Evolutionary conservation across 2,113 vertebrate species (phyloP), one percentile per base, ranked within the genome.

Genomic region (Neolamprologus kungweensis): DNA sequence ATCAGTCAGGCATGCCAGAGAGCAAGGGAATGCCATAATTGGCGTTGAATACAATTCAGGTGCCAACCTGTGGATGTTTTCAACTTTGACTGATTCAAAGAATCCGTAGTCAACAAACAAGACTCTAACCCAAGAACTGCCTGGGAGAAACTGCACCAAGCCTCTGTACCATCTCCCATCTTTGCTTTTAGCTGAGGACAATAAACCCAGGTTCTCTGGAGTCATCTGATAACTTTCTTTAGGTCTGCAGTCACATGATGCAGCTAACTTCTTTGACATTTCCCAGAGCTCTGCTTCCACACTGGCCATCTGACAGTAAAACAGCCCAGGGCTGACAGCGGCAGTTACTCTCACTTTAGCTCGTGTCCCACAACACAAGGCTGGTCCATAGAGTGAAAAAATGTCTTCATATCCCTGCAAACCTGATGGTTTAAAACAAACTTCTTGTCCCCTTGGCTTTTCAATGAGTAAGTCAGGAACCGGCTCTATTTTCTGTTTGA

Each of bases 51-150:
- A 94, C 84, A 98, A 97, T 87, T 97, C 94, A 31, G 86, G 88
- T 10, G 96, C 96, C 75, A 99, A 95, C 85, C 96, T 97, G 85
- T 93, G 93, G 90, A 99, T 33, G 1, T 95, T 92, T 55, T 94
- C 89, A 19, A 96, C 95, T 82, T 96, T 94, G 50, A 99, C 95
- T 60, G 92, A 91, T 93, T 99, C 98, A 83, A 33, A 95, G 94
- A 89, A 96, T 42, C 98, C 99, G 33, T 97, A 98, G 96, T 99
- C 98, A 92, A 98, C 96, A 91, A 98, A 97, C 93, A 97, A 97
- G 83, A 99, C 95, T 94, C 95, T 96, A 14, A 98, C 94, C 3
- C 85, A 80, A 73, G 97, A 96, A 85, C 95, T 95, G 33, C 97
- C 88, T 6, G 98, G 94, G 9, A 98, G 93, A 33, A 96, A 95